These are phyloP conservation scores for Tapirus indicus DNA, from an alignment of 2,797 vertebrate species.

Conservation along the genomic window DNA sequence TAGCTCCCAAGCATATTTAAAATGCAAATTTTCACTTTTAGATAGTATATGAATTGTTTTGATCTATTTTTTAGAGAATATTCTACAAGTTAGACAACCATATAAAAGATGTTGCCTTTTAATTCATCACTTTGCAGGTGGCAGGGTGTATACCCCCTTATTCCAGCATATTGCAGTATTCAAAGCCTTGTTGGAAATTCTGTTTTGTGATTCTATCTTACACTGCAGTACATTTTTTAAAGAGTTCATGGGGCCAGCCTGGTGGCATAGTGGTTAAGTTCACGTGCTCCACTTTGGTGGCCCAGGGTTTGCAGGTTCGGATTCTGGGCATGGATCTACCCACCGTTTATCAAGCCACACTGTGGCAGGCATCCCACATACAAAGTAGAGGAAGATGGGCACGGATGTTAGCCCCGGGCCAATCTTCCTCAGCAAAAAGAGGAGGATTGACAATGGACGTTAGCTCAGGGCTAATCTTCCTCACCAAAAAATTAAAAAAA, in stretches of 20 bases:
- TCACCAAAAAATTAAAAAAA: too few species aligned
- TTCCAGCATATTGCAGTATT: neutral
- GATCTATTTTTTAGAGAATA: slow-evolving; percentile 41
- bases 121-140: neutral
- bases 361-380: too few species aligned
- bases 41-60: slow-evolving; percentile 47
- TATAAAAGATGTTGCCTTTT: slow-evolving; percentile 1
- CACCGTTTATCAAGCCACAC: too few species aligned
- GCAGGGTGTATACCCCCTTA: neutral
- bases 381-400: too few species aligned
- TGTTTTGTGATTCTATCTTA: neutral
- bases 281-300: too few species aligned
- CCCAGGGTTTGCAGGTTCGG: too few species aligned
- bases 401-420: too few species aligned
- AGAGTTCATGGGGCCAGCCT: neutral
- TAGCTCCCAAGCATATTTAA: slow-evolving; percentile 50
- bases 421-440: too few species aligned
- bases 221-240: neutral
- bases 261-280: too few species aligned
- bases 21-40: slow-evolving; percentile 59
- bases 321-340: too few species aligned
- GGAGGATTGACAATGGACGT: too few species aligned
- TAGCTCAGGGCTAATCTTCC: too few species aligned
- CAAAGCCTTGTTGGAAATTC: neutral
- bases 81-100: slow-evolving; percentile 8